A percentile compares a stretch with the other conserved stretches of the same genome.
Evolutionary conservation across 2,113 vertebrate genomes (phyloP).

Genomic region (Pterocles orientalis): DNA sequence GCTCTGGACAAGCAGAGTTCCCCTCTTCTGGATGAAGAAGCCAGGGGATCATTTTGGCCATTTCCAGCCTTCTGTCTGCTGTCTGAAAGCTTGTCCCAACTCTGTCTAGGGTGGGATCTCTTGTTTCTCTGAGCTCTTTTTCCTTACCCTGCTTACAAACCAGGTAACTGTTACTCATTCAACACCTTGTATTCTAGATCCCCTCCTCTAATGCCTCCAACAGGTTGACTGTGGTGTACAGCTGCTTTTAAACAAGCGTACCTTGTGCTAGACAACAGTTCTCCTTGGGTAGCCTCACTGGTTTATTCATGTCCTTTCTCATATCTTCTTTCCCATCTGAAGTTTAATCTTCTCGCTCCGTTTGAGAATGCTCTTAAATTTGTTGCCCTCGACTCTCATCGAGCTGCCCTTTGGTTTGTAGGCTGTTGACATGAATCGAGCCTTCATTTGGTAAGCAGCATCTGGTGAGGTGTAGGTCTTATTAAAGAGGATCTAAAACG

Average conservation of each 20-base stretch:
- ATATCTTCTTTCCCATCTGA: not conserved
- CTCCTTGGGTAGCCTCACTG: not conserved
- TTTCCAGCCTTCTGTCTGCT: not conserved
- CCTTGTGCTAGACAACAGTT: not conserved
- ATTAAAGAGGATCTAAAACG: not conserved
- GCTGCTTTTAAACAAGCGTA: not conserved
- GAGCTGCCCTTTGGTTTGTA: not conserved
- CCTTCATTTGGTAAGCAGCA: slow-evolving; percentile 10
- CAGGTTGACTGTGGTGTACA: not conserved
- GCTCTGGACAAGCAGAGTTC: not conserved
- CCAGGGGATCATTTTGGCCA: not conserved
- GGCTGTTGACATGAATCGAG: not conserved
- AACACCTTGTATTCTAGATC: not conserved
- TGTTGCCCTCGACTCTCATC: not conserved
- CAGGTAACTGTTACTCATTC: not conserved
- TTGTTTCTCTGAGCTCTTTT: not conserved
- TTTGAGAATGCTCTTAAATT: not conserved
- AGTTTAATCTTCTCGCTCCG: not conserved
- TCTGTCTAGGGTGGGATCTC: not conserved
- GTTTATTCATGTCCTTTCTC: not conserved
- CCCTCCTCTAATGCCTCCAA: not conserved
- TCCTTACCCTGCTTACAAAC: not conserved
- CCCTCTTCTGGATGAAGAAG: not conserved
- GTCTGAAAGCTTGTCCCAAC: not conserved
- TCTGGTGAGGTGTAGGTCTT: not conserved